Percentiles rank a stretch among this genome's conserved stretches.
These are phyloP conservation scores for Pomacea canaliculata DNA, from an alignment of 2,888 invertebrate genomes.

Conservation along the genomic window DNA sequence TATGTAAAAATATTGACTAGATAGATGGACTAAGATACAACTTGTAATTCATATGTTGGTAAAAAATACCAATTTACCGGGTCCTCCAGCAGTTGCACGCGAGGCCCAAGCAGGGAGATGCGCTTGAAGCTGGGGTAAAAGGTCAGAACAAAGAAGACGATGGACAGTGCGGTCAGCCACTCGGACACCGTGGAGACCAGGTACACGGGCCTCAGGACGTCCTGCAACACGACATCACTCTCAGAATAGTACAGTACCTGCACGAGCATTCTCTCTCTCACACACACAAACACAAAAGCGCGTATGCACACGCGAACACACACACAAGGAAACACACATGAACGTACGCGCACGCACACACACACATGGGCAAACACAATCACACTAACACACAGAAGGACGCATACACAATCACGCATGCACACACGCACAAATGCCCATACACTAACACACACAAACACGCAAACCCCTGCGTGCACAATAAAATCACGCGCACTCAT, in stretches of 20 bases:
- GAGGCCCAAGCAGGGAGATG: conserved; percentile 31
- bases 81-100: conserved; percentile 16
- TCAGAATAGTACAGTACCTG: too few species aligned
- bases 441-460: not conserved
- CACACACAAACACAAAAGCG: not conserved
- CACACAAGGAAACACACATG: not conserved
- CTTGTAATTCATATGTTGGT: too few species aligned
- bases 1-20: too few species aligned
- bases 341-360: not conserved
- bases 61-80: not conserved
- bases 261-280: too few species aligned
- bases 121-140: conserved; percentile 43
- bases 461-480: not conserved
- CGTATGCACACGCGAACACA: not conserved
- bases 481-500: not conserved
- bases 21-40: too few species aligned
- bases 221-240: conserved; percentile 32
- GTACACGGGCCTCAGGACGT: conserved; percentile 38
- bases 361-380: not conserved
- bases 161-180: conserved; percentile 44
- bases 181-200: conserved; percentile 47
- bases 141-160: conserved; percentile 44
- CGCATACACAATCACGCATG: not conserved
- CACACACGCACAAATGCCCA: not conserved
- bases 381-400: not conserved